Evolutionary conservation across 2,113 vertebrate genomes (phyloP).

Genomic region (Tinamus guttatus): DNA sequence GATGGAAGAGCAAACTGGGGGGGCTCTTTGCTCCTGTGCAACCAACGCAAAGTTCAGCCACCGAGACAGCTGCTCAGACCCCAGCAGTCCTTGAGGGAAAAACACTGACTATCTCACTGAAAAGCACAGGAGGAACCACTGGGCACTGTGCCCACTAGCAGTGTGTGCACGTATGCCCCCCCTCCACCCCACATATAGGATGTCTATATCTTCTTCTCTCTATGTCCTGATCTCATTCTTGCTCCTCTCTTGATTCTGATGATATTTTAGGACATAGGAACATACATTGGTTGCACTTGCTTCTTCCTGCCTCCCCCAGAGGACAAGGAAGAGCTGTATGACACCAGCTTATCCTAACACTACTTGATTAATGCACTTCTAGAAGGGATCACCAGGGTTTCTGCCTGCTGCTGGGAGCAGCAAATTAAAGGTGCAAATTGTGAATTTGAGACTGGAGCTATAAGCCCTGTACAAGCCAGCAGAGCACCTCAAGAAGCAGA

Average conservation of each 20-base stretch:
- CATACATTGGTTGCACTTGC: background rate
- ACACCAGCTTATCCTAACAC: background rate
- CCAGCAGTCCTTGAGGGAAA: too few species aligned
- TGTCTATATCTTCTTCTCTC: background rate
- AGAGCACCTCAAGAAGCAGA: background rate
- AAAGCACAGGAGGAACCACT: too few species aligned
- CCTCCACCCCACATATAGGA: too few species aligned
- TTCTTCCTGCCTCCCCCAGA: background rate
- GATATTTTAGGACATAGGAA: background rate
- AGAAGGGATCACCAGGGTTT: background rate
- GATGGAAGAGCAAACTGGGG: background rate
- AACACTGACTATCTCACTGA: too few species aligned
- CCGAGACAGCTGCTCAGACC: too few species aligned
- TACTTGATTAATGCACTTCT: background rate
- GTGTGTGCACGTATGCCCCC: too few species aligned
- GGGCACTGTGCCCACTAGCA: too few species aligned
- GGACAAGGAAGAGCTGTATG: background rate
- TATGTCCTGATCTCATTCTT: background rate
- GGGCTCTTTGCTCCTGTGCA: background rate
- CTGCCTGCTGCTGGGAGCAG: background rate
- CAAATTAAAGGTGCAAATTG: background rate
- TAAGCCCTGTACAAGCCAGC: fast-evolving
- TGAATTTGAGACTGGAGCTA: background rate
- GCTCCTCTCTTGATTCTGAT: background rate
- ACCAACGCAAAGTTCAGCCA: too few species aligned